Evolutionary conservation across 2,797 vertebrate genomes (phyloP).

Genomic region (Tympanoctomys barrerae): DNA sequence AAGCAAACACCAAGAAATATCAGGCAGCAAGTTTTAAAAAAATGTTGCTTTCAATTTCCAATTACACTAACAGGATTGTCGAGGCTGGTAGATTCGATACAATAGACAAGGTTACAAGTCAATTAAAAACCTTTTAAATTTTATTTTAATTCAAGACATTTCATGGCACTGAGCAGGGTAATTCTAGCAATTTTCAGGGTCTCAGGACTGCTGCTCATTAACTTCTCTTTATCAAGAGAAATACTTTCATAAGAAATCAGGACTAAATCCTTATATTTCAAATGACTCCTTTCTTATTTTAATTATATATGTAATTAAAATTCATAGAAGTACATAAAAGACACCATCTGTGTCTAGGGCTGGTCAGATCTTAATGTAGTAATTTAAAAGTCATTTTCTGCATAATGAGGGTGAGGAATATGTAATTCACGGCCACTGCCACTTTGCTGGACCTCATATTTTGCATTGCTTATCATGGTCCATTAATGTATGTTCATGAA

Average conservation of each 20-base stretch:
- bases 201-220: not conserved
- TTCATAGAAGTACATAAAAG: constrained; percentile 50
- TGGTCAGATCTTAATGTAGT: constrained; percentile 43
- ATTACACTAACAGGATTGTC: not conserved
- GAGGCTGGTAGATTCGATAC: constrained; percentile 37
- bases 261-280: constrained; percentile 58
- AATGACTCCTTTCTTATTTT: constrained; percentile 50
- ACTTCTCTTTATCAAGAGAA: constrained; percentile 47
- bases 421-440: constrained; percentile 50
- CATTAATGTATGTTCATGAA: constrained; percentile 64
- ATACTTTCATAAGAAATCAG: constrained; percentile 53
- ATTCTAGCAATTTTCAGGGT: constrained; percentile 35
- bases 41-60: constrained; percentile 55
- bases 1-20: not conserved
- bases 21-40: constrained; percentile 35
- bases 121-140: constrained; percentile 33
- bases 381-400: constrained; percentile 58
- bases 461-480: constrained; percentile 46
- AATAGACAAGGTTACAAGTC: not conserved
- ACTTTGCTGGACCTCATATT: not conserved
- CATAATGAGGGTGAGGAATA: constrained; percentile 32
- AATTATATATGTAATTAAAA: constrained; percentile 61
- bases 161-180: not conserved
- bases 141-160: constrained; percentile 53
- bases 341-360: not conserved